Conservation (phyloP, 2,888 invertebrate species). For the Plagodis dolabraria region DNA sequence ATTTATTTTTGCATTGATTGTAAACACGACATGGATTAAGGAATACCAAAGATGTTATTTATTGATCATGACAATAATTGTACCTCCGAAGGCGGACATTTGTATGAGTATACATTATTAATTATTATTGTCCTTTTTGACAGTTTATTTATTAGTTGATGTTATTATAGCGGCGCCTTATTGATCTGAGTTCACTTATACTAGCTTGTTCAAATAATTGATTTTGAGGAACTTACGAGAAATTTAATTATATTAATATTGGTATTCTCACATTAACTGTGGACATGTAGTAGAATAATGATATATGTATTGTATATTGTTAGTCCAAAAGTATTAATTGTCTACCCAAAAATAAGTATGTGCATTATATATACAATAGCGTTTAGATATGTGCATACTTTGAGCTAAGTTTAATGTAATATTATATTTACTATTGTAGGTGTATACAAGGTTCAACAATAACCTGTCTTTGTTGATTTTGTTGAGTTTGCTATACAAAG, state of each 20-base stretch:
- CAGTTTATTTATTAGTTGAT: slow-evolving; percentile 14
- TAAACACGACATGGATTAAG: slow-evolving; percentile 22
- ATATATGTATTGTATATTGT: not conserved
- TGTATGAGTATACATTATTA: slow-evolving; percentile 16
- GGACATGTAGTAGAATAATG: no score
- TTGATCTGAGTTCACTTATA: not conserved
- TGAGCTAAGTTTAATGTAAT: slow-evolving; percentile 12
- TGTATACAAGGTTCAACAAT: not conserved
- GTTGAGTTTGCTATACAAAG: no score
- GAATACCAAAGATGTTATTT: slow-evolving; percentile 37
- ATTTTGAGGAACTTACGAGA: no score
- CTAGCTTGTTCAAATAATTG: no score
- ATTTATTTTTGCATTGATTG: slow-evolving; percentile 75
- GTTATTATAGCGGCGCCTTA: slow-evolving; percentile 1
- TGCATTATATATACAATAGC: slow-evolving; percentile 12
- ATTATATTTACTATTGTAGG: slow-evolving; percentile 1
- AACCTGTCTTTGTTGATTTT: no score
- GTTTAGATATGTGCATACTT: not conserved
- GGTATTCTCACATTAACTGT: no score
- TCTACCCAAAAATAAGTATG: slow-evolving; percentile 2
- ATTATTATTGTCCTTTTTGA: slow-evolving; percentile 5
- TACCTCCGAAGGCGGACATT: slow-evolving; percentile 40
- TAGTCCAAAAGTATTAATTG: slow-evolving; percentile 17
- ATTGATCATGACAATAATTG: slow-evolving; percentile 72
- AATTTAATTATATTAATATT: no score